These are phyloP conservation scores for Drosophila kohkoa DNA, from an alignment of 1,140 invertebrate species.

Conservation along the genomic window DNA sequence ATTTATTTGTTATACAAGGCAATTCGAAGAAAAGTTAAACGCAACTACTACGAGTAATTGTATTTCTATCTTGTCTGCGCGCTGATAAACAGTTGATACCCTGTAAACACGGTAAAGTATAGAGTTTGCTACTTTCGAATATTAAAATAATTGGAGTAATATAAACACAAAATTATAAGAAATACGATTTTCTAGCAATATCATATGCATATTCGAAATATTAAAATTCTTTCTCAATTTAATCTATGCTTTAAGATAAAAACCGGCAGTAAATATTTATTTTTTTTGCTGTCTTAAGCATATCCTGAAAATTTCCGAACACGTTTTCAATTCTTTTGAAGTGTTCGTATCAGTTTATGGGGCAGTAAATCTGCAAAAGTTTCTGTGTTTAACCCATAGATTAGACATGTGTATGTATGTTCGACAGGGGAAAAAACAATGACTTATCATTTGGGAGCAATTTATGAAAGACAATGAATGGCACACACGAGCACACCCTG, in stretches of 20 bases:
- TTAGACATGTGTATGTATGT: slow-evolving; percentile 13
- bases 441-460: background rate
- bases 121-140: too few relatives aligned
- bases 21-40: background rate
- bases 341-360: background rate
- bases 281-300: too few relatives aligned
- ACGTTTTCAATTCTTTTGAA: too few relatives aligned
- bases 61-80: background rate
- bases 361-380: slow-evolving; percentile 17
- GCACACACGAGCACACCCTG: background rate
- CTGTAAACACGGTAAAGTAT: background rate
- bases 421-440: slow-evolving; percentile 1
- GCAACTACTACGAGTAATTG: too few relatives aligned
- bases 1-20: background rate
- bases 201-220: too few relatives aligned
- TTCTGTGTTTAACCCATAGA: slow-evolving; percentile 22
- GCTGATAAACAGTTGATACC: background rate
- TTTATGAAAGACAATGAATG: slow-evolving; percentile 4
- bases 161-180: too few relatives aligned
- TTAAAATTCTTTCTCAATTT: too few relatives aligned
- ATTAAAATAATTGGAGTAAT: too few relatives aligned
- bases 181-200: too few relatives aligned
- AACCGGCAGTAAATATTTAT: too few relatives aligned
- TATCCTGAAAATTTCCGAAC: too few relatives aligned
- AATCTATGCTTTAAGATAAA: too few relatives aligned